Evolutionary conservation across 1,140 invertebrate genomes (phyloP), one percentile per base, ranked within the genome.

Genomic region (Mizuhopecten yessoensis): DNA sequence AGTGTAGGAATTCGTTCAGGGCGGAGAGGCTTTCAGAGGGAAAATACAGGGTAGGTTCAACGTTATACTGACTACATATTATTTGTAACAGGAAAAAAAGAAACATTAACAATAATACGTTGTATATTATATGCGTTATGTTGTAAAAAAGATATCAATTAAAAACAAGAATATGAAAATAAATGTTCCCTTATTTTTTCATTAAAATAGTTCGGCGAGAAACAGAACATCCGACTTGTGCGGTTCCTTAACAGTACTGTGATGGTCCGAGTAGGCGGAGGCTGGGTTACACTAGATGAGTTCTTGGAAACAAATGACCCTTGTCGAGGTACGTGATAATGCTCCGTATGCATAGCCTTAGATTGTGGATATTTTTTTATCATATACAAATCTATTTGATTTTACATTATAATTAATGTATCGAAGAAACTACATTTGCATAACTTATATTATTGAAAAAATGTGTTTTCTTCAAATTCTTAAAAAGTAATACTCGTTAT

Each of bases 1-100:
- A 99, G n/a, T 99, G 99, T 97, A 97, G 98, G 92, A 98, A 99
- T 96, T 99, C 99, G 96, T 99, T 99, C 97, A 97, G 98, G 94
- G 99, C 99, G 11, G 99, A 99, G 97, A 99, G 99, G 98, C 98
- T 99, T 93, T 99, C 99, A 86, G 99, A 99, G 97, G 99, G 99
- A 94, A 99, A 99, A 97, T 99, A 99, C 96, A 98, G 99, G 97
- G 99, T 99, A 97, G 97, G 98, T 92, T 33, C n/a, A 29, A 29
- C 23, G 57, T 75, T 75, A 29, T 75, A 75, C 57, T 5, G 29
- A 29, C n/a, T n/a, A 75, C 9, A 75, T n/a, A 75, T 29, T 75
- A 75, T 75, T 1, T 42, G 29, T 23, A 20, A 42, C 13, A 88
- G 23, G 87, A 33, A 23, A 42, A 42, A n/a, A n/a, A n/a, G n/a